Evolutionary conservation across 2,888 invertebrate genomes (phyloP).

Genomic region (Ornithoptera alexandrae): DNA sequence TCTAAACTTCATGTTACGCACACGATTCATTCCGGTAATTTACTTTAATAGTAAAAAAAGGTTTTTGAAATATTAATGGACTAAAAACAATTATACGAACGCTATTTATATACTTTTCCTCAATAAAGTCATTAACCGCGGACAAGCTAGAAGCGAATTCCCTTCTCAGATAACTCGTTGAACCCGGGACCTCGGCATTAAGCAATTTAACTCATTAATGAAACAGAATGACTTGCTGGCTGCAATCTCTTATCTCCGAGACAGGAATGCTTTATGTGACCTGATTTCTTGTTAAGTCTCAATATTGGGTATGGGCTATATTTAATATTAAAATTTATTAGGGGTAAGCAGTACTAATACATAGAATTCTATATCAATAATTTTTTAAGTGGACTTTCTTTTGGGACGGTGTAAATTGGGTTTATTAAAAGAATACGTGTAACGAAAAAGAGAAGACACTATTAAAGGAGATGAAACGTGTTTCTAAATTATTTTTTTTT

Average conservation of each 20-base stretch:
- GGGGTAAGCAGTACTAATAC: neutral
- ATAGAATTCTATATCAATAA: too few species aligned
- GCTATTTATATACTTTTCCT: slow-evolving; percentile 29
- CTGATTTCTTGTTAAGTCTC: slow-evolving; percentile 30
- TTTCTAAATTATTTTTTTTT: too few species aligned
- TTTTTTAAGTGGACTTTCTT: too few species aligned
- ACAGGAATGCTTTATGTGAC: slow-evolving; percentile 36
- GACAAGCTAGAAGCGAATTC: slow-evolving; percentile 41
- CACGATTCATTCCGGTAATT: too few species aligned
- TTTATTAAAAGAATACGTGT: too few species aligned
- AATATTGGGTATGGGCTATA: neutral
- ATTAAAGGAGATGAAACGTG: too few species aligned
- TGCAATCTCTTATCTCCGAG: slow-evolving; percentile 36
- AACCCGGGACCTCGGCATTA: slow-evolving; percentile 63
- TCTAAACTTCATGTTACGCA: too few species aligned
- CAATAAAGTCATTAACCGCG: slow-evolving; percentile 35
- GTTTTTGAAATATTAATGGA: neutral
- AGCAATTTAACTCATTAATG: slow-evolving; percentile 64
- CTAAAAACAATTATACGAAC: neutral
- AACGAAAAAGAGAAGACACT: too few species aligned
- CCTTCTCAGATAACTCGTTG: slow-evolving; percentile 62
- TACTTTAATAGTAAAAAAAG: neutral
- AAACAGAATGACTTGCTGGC: slow-evolving; percentile 34
- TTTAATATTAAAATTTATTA: neutral
- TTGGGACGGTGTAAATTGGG: too few species aligned